phyloP scores from a whole-genome alignment of 2,888 invertebrate species.

The Apoderus coryli region DNA sequence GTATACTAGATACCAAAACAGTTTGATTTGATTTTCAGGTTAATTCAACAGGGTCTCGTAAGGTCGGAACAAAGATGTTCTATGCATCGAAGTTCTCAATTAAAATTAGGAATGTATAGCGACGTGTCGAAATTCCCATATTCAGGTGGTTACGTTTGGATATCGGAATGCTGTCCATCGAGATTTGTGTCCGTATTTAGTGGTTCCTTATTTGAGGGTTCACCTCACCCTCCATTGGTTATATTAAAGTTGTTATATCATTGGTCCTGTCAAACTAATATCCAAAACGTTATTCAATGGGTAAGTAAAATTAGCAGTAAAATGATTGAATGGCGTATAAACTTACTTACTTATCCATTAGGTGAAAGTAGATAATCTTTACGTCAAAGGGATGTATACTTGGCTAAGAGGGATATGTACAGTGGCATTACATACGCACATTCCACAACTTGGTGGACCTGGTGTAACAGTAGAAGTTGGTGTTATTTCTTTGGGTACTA shows the following conservation, averaged over 20 bases:
- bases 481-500: constrained; percentile 77
- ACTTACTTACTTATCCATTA: constrained; percentile 14
- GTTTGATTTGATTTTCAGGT: constrained; percentile 30
- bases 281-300: constrained; percentile 81
- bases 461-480: constrained; percentile 61
- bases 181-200: constrained; percentile 77
- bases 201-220: constrained; percentile 75
- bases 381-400: constrained; percentile 52
- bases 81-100: constrained; percentile 49
- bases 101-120: constrained; percentile 75
- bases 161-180: constrained; percentile 74
- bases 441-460: constrained; percentile 56
- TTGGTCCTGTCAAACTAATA: constrained; percentile 84
- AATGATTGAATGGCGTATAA: not conserved
- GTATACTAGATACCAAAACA: no score
- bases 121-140: constrained; percentile 74
- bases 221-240: constrained; percentile 70
- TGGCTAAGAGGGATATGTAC: constrained; percentile 65
- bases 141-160: constrained; percentile 86
- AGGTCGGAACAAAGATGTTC: constrained; percentile 66
- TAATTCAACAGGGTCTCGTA: constrained; percentile 72
- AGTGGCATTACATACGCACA: constrained; percentile 63
- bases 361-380: constrained; percentile 53
- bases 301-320: no score
- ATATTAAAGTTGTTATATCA: constrained; percentile 76